A percentile compares a stretch with the other conserved stretches of the same genome.
Conservation (phyloP, 2,888 invertebrate species). For the Elegia similella region DNA sequence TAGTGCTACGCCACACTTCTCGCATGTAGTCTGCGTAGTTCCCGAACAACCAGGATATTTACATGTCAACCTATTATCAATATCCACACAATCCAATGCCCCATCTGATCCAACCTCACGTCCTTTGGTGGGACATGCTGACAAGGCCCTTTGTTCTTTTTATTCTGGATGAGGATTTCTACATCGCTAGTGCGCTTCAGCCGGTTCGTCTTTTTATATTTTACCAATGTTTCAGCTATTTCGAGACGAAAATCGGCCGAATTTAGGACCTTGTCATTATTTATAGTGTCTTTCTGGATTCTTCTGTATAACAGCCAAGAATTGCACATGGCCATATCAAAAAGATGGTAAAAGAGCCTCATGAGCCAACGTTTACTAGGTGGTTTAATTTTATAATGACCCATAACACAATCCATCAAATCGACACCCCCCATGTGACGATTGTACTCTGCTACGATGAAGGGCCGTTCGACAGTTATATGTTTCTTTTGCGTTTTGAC, state of each 20-base stretch:
- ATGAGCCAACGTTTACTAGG: not conserved
- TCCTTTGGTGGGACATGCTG: slow-evolving; percentile 24
- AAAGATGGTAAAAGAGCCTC: slow-evolving; percentile 10
- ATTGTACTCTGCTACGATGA: slow-evolving; percentile 27
- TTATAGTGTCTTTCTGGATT: not conserved
- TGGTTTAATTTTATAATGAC: not conserved
- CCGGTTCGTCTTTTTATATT: slow-evolving; percentile 12
- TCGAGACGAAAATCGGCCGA: not conserved
- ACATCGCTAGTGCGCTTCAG: not conserved
- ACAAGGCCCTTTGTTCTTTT: slow-evolving; percentile 2
- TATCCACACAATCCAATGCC: slow-evolving; percentile 32
- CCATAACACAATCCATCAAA: slow-evolving; percentile 1
- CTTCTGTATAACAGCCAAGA: slow-evolving; percentile 11
- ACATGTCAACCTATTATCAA: slow-evolving; percentile 18
- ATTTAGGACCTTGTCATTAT: not conserved
- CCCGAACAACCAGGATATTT: slow-evolving; percentile 23
- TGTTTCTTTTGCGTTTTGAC: slow-evolving; percentile 24
- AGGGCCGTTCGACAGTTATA: slow-evolving; percentile 22
- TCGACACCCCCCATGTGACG: slow-evolving; percentile 24
- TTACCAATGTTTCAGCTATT: slow-evolving; percentile 5
- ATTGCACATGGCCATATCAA: slow-evolving; percentile 12
- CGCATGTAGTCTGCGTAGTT: slow-evolving; percentile 18
- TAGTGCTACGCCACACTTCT: slow-evolving; percentile 25
- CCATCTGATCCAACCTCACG: slow-evolving; percentile 31
- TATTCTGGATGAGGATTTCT: not conserved